Evolutionary conservation across 2,113 vertebrate genomes (phyloP).

Genomic region (Phyllostomus hastatus): DNA sequence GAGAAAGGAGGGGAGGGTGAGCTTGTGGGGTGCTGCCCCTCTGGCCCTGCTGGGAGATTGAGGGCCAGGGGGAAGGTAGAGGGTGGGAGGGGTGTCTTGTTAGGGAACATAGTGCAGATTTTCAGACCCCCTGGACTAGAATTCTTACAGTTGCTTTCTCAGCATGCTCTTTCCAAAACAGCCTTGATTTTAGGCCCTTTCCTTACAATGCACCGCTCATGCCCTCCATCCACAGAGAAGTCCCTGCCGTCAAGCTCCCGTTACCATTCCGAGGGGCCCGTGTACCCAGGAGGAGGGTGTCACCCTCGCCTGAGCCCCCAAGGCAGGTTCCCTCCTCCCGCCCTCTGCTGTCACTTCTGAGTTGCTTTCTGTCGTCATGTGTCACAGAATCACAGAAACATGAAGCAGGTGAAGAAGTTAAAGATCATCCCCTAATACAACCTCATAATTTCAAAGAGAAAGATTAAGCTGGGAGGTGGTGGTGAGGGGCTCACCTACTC

Average conservation of each 20-base stretch:
- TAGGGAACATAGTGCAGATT: background rate
- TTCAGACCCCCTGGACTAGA: background rate
- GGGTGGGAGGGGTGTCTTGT: background rate
- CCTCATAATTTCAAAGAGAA: background rate
- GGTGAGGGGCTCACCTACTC: background rate
- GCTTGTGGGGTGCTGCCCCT: background rate
- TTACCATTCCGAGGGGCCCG: background rate
- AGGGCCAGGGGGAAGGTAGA: background rate
- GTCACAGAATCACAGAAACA: background rate
- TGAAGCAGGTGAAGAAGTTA: background rate
- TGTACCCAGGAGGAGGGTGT: fast-evolving
- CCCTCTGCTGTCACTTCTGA: background rate
- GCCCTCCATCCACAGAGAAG: background rate
- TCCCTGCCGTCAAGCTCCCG: too few species aligned
- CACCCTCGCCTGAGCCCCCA: background rate
- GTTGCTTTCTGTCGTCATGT: background rate
- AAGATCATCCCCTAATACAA: background rate
- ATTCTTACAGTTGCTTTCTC: background rate
- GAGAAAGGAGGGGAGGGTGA: background rate
- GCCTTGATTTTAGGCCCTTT: background rate
- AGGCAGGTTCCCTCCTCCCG: background rate
- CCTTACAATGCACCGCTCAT: background rate
- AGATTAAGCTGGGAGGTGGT: background rate
- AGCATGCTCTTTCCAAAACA: background rate
- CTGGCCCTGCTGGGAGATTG: background rate